Evolutionary conservation across 2,797 vertebrate genomes (phyloP).

Genomic region (Lerista edwardsae): DNA sequence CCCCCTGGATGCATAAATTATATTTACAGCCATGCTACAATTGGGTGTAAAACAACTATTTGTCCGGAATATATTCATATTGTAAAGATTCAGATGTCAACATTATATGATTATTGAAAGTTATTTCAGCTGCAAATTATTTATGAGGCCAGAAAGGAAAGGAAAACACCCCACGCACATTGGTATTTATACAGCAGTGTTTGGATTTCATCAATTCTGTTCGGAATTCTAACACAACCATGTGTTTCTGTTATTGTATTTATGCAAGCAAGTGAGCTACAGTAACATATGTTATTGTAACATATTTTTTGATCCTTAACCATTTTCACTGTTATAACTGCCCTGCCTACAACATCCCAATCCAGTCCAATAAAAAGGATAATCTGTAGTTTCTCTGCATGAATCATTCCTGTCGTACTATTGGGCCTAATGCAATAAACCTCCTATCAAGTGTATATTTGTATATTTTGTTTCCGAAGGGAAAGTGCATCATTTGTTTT

Average conservation of each 20-base stretch:
- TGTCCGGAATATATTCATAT: background rate
- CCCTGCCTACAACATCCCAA: background rate
- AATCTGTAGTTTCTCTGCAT: background rate
- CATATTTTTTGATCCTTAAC: background rate
- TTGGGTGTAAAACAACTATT: slow-evolving; percentile 35
- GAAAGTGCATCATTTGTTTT: background rate
- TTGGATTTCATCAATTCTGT: slow-evolving; percentile 41
- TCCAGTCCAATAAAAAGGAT: background rate
- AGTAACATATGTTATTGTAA: background rate
- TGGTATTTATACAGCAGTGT: background rate
- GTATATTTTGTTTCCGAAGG: background rate
- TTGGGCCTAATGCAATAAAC: background rate
- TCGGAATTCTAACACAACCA: background rate
- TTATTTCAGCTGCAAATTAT: background rate
- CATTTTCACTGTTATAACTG: background rate
- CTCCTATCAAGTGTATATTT: background rate
- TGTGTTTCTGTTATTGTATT: background rate
- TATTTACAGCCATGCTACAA: background rate
- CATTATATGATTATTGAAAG: slow-evolving; percentile 27
- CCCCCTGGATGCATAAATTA: slow-evolving; percentile 3
- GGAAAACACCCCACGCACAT: background rate
- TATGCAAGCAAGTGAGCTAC: slow-evolving; percentile 28
- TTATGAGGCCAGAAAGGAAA: background rate
- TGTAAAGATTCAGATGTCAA: slow-evolving; percentile 23
- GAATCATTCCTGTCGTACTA: background rate